Evolutionary conservation across 2,888 invertebrate species (phyloP).

Genomic region (Sphinx pinastri): DNA sequence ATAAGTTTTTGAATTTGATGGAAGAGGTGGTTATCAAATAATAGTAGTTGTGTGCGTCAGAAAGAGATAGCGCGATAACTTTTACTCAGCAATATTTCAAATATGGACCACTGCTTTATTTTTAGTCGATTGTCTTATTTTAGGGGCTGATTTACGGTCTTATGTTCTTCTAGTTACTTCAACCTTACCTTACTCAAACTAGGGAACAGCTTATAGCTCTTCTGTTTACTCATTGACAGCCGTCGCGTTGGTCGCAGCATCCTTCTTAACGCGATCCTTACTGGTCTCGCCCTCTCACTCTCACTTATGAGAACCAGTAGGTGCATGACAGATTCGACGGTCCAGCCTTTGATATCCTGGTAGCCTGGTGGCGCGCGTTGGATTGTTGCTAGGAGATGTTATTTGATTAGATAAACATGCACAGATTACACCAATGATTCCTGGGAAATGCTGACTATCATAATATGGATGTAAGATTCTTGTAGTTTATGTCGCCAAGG

Average conservation of each 20-base stretch:
- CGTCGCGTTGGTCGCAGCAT: constrained; percentile 43
- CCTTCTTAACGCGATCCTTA: constrained; percentile 42
- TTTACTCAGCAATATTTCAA: too few relatives aligned
- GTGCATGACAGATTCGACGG: constrained; percentile 52
- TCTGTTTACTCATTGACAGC: constrained; percentile 36
- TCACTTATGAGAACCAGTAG: constrained; percentile 52
- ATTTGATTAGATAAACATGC: background rate
- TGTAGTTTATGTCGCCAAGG: too few relatives aligned
- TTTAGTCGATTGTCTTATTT: too few relatives aligned
- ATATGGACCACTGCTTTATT: too few relatives aligned
- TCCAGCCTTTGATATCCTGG: constrained; percentile 56
- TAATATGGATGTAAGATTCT: background rate
- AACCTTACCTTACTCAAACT: constrained; percentile 47
- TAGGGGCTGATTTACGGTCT: too few relatives aligned
- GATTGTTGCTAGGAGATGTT: constrained; percentile 45
- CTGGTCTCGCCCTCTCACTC: constrained; percentile 45
- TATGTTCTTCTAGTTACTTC: too few relatives aligned
- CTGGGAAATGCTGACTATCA: background rate
- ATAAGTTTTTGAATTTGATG: too few relatives aligned
- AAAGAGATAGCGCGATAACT: too few relatives aligned
- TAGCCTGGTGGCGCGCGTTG: constrained; percentile 50
- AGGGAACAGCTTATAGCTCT: constrained; percentile 55
- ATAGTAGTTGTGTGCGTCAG: too few relatives aligned
- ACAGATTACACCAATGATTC: background rate
- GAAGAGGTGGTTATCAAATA: too few relatives aligned